Evolutionary conservation across 2,888 invertebrate species (phyloP).

Genomic region (Drosophila niveifrons): DNA sequence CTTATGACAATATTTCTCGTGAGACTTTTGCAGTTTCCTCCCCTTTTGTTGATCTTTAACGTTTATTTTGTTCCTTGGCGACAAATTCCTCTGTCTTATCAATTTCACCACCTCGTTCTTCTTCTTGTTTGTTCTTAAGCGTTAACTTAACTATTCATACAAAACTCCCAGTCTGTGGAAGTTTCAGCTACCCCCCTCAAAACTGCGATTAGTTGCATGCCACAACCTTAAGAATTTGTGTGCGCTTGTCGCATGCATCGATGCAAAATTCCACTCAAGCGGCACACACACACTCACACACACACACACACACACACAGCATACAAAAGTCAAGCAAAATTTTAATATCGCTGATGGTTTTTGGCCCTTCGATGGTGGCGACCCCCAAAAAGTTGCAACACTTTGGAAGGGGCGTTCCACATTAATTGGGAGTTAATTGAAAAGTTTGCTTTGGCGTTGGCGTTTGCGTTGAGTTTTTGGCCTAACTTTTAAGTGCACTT

Average conservation of each 20-base stretch:
- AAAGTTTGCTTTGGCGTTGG: constrained; percentile 52
- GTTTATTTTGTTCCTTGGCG: too few species aligned
- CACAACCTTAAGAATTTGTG: constrained; percentile 1
- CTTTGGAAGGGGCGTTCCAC: constrained; percentile 13
- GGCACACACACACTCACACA: constrained; percentile 25
- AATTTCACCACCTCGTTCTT: too few species aligned
- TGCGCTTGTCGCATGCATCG: constrained; percentile 2
- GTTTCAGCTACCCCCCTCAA: not conserved
- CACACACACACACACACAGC: constrained; percentile 27
- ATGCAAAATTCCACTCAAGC: constrained; percentile 21
- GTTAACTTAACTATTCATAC: not conserved
- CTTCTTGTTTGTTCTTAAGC: too few species aligned
- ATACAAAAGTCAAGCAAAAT: constrained; percentile 35
- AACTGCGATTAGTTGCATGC: not conserved
- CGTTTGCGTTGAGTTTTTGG: constrained; percentile 28
- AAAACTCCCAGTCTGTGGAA: too few species aligned
- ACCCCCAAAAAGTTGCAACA: constrained; percentile 19
- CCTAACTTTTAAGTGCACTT: constrained; percentile 60
- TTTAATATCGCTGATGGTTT: constrained; percentile 46
- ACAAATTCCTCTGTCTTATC: too few species aligned
- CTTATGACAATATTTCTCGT: too few species aligned
- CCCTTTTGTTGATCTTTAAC: too few species aligned
- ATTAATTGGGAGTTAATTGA: constrained; percentile 79
- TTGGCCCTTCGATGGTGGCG: constrained; percentile 11
- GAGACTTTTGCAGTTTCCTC: too few species aligned